Evolutionary conservation across 2,797 vertebrate species (phyloP), one percentile per base, ranked within the genome.

Genomic region (Xyrichtys novacula): DNA sequence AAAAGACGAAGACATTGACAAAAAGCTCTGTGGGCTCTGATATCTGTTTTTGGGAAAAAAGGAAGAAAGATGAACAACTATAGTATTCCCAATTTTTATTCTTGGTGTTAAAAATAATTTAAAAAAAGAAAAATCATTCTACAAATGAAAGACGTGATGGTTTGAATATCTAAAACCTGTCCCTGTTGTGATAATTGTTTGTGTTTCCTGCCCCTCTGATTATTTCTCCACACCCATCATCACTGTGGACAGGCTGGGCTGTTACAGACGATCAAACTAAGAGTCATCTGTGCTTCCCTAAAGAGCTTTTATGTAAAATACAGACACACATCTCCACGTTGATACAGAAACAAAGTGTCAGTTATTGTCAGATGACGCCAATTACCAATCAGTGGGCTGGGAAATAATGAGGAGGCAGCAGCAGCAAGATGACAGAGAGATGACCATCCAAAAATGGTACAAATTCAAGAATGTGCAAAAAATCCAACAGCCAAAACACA

Each of bases 341-440:
- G 74, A 47, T 80, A 54, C 65, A 73, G 71, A 69, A n/a, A 65
- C 67, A 19, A 44, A 56, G 74, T 53, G 82, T 66, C 76, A 63
- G 70, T 76, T 78, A 55, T 74, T 84, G 82, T 85, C 77, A 73
- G 65, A 68, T 66, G 47, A 65, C 65, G 86, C 58, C 77, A 83
- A 85, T 86, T 84, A 83, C 85, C 80, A 80, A 76, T 67, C 66
- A 62, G 67, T 83, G 79, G 84, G 81, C 79, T 80, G 74, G 65
- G 55, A 72, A 76, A 62, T 17, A 58, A 70, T 4, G 12, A 23
- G 19, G 43, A 10, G 48, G 31, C 7, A 3, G 48, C 53, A 46
- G 23, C 32, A 5, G 57, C 28, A 9, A 1, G 38, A 26, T 40
- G n/a, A 12, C 46, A 5, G 11, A 6, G 17, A 20, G 32, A n/a